Conservation (phyloP, 2,888 invertebrate genomes). For the Drosophila tripunctata region DNA sequence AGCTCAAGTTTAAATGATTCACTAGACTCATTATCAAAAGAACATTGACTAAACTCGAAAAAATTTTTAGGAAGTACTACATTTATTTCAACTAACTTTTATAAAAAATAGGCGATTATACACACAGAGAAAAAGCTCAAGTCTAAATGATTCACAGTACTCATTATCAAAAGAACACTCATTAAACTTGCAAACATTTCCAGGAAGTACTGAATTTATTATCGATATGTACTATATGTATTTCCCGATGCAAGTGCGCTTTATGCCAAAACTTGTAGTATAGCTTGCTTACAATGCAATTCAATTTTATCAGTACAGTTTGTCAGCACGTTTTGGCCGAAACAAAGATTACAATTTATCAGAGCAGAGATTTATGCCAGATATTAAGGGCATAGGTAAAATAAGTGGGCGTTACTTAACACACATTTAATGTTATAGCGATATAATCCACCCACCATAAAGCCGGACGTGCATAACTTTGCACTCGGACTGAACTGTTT, state of each 20-base stretch:
- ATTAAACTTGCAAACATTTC: neutral
- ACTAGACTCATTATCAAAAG: no score
- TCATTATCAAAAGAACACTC: neutral
- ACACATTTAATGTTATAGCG: constrained; percentile 29
- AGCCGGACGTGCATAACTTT: constrained; percentile 19
- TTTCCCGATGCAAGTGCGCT: constrained; percentile 5
- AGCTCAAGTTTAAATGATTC: no score
- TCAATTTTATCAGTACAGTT: constrained; percentile 1
- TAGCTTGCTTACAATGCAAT: neutral
- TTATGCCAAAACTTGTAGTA: neutral
- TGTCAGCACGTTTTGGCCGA: constrained; percentile 1
- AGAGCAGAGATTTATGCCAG: constrained; percentile 17
- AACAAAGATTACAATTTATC: constrained; percentile 32
- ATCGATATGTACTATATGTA: neutral
- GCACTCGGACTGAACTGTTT: constrained; percentile 35
- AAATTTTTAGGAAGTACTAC: no score
- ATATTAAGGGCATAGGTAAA: constrained; percentile 5
- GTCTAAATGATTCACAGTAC: constrained; percentile 4
- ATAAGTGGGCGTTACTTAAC: constrained; percentile 13
- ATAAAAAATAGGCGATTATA: neutral
- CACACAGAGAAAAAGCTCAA: neutral
- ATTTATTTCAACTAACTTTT: no score
- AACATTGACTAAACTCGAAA: neutral
- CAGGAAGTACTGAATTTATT: constrained; percentile 8
- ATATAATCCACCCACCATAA: constrained; percentile 35